Evolutionary conservation across 2,888 invertebrate genomes (phyloP), one percentile per base, ranked within the genome.

Genomic region (Caenorhabditis sulstoni): DNA sequence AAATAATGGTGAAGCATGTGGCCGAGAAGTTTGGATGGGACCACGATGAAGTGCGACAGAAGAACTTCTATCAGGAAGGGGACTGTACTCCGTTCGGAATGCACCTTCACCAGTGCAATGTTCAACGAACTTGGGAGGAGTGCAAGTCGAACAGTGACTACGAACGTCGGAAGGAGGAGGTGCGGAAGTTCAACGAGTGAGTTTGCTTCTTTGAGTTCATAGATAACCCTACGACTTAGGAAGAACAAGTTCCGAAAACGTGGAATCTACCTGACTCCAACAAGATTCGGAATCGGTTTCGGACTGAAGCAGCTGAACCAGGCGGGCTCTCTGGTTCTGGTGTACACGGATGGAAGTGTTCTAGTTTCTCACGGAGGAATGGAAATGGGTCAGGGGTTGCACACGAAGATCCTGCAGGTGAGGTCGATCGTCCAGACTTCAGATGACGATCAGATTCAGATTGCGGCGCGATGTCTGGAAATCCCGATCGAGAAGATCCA

Each of bases 361-460:
- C 92, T 97, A 12, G 87, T 97, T 18, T 93, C 94, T 0, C 96
- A 96, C 90, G 92, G 92, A 44, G 97, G 96, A n/a, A 94, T 95
- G 9, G 97, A 97, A 92, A 97, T 97, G 94, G 97, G 97, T 0
- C 97, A 97, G 92, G 97, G 97, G 1, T 92, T 98, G 4, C 95
- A 96, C 90, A 97, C 95, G 0, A 97, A 97, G 92, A 95, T 96
- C 94, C 94, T 95, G 65, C 96, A 97, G 93, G 92, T 92, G 16
- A 4, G 22, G 1, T 22, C 2, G 2, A 41, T 41, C 11, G 2
- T 7, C 3, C 3, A 8, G 3, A 11, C 11, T 41, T 41, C 14
- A 3, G 16, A n/a, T 5, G 16, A 47, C 2, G 11, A 7, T 11
- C 3, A 12, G 3, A 44, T n/a, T 44, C 55, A 87, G 83, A 85